Base-by-base conservation (phyloP, 2,888 invertebrate species). In the Miltochrista miniata region DNA sequence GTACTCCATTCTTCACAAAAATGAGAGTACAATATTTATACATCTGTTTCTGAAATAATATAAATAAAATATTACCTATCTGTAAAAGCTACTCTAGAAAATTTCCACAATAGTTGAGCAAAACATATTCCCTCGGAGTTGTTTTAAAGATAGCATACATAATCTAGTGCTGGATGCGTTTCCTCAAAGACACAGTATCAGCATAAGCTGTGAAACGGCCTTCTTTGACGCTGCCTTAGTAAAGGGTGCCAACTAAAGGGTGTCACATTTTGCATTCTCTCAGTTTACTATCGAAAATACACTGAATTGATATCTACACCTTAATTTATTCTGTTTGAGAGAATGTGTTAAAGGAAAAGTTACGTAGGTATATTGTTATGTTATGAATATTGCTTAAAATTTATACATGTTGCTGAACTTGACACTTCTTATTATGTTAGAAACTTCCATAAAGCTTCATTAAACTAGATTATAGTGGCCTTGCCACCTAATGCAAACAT, bases 171-270 rank as follows among this genome's bases (percentile, higher is more conserved):
- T 64, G 68, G 70, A 70, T 76, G 72, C 79, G 71, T 81, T 78
- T 74, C 74, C 70, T 79, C 83, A 83, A 83, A 85, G 82, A 79
- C 72, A 76, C 54, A 48, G 71, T 74, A 81, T 81, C 80, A 80
- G 72, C 79, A 83, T 81, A 81, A 79, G 75, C 77, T 64, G 68
- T 56, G 74, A 73, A 75, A 74, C 65, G 69, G 65, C 70, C 69
- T 73, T 76, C 81, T 84, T 84, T 85, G 83, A 82, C 70, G 74
- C 70, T 68, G 68, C 61, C 61, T 69, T 54, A 54, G n/a, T n/a
- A n/a, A n/a, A n/a, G n/a, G n/a, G n/a, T n/a, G n/a, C n/a, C 59
- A 72, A 70, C 68, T 74, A 72, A 79, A 78, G 69, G 65, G 76
- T 80, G 80, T 79, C 75, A 72, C 73, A 72, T 83, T 81, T 80